Evolutionary conservation across 2,113 vertebrate genomes (phyloP), one percentile per base, ranked within the genome.

Genomic region (Amazona vittata): DNA sequence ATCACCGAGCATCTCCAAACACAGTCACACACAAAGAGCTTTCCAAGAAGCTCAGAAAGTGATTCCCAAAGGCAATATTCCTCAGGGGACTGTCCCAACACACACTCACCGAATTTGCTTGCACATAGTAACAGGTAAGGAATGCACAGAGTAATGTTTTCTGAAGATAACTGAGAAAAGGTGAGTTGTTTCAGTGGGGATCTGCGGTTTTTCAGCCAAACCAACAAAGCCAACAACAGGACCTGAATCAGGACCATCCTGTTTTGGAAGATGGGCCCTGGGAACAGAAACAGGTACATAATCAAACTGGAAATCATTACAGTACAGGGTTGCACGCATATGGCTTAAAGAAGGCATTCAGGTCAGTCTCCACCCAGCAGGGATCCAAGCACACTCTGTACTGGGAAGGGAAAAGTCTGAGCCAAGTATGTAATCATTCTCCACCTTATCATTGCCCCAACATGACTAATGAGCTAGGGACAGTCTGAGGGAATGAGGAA

Each of bases 401-500:
- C 96, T 73, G 94, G 94, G 92, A 96, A 96, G 92, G 87, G 86
- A 93, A 96, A 97, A 93, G 86, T 59, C 96, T 97, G 96, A 97
- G 96, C 84, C 96, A 97, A 95, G 96, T 97, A 89, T 91, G 91
- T 94, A 97, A 95, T 96, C 95, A 81, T 97, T 98, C 93, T 91
- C 96, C 96, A 96, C 93, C 96, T 97, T 91, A 91, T 88, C 85
- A 89, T 94, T 89, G 96, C 92, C 94, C 97, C 91, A 84, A 94
- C 97, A 97, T 87, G 93, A 96, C 93, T 96, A 77, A 91, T 16
- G 84, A 95, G 92, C 90, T 63, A 83, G 94, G 86, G 93, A 96
- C 94, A 89, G 62, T 89, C 92, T 83, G 91, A 97, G 96, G 84
- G 94, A 96, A 93, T 57, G 81, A 94, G 90, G 74, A 92, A 76